Evolutionary conservation across 2,113 vertebrate genomes (phyloP).

Genomic region (Halichoerus grypus): DNA sequence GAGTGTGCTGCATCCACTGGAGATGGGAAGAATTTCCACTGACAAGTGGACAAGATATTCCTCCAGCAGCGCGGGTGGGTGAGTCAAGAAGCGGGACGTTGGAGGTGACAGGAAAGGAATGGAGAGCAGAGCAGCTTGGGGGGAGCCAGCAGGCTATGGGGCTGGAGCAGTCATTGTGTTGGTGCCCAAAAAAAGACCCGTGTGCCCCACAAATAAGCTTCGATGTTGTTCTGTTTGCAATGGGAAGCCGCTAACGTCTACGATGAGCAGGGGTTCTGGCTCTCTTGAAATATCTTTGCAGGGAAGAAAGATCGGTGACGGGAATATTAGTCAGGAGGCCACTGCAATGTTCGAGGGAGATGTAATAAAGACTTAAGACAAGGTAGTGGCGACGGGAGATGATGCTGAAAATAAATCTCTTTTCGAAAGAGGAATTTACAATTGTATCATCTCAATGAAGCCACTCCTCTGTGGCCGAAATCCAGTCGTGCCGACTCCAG

Average conservation of each 20-base stretch:
- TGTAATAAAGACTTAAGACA: neutral
- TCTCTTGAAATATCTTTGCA: neutral
- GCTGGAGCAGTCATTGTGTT: fast-evolving
- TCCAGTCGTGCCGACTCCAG: too few relatives aligned
- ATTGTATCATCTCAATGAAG: neutral
- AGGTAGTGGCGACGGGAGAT: neutral
- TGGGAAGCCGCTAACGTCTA: neutral
- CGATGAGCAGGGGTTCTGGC: neutral
- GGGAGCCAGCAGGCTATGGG: neutral
- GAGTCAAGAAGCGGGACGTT: fast-evolving
- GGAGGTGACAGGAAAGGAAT: fast-evolving
- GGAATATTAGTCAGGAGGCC: neutral
- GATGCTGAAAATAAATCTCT: neutral
- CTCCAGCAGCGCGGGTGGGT: too few relatives aligned
- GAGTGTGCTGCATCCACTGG: fast-evolving
- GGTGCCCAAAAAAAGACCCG: fast-evolving
- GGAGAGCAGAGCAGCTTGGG: fast-evolving
- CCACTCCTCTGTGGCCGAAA: neutral
- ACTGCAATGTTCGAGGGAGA: fast-evolving
- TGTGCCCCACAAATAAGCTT: neutral
- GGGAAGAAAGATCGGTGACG: neutral
- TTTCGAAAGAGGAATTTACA: neutral
- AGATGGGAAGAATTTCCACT: neutral
- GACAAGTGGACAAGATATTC: fast-evolving
- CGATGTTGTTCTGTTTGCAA: fast-evolving